These are phyloP conservation scores for Pocillopora grandis DNA, from an alignment of 92 coral and sea anemone species.

Conservation along the genomic window DNA sequence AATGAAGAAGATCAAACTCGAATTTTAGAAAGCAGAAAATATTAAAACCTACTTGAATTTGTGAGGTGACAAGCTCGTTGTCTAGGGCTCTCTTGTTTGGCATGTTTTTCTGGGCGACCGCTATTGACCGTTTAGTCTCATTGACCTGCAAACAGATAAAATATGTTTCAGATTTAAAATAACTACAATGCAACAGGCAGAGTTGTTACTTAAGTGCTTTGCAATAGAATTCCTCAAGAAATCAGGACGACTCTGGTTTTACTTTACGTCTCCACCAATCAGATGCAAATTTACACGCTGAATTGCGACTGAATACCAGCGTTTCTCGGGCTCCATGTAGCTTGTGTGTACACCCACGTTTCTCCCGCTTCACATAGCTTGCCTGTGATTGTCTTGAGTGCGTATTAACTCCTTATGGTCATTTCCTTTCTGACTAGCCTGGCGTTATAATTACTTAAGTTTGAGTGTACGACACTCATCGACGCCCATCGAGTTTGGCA, in stretches of 20 bases:
- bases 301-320: too few species aligned
- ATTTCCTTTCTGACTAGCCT: too few species aligned
- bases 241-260: neutral
- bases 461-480: too few species aligned
- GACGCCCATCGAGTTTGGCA: too few species aligned
- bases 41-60: slow-evolving; percentile 78
- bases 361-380: too few species aligned
- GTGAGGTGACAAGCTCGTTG: slow-evolving; percentile 92
- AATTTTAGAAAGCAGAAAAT: neutral
- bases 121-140: slow-evolving; percentile 84
- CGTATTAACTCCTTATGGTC: too few species aligned
- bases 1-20: neutral
- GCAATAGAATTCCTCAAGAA: neutral
- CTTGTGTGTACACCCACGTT: too few species aligned
- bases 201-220: neutral
- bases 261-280: neutral
- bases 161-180: neutral
- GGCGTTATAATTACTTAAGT: too few species aligned
- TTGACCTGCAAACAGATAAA: slow-evolving; percentile 58
- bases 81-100: slow-evolving; percentile 94
- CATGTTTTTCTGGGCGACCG: slow-evolving; percentile 91
- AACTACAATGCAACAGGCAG: neutral
- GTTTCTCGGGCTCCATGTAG: too few species aligned
- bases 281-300: too few species aligned
- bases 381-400: too few species aligned